phyloP scores from a whole-genome alignment of 2,888 invertebrate species.

The Abrostola tripartita region DNA sequence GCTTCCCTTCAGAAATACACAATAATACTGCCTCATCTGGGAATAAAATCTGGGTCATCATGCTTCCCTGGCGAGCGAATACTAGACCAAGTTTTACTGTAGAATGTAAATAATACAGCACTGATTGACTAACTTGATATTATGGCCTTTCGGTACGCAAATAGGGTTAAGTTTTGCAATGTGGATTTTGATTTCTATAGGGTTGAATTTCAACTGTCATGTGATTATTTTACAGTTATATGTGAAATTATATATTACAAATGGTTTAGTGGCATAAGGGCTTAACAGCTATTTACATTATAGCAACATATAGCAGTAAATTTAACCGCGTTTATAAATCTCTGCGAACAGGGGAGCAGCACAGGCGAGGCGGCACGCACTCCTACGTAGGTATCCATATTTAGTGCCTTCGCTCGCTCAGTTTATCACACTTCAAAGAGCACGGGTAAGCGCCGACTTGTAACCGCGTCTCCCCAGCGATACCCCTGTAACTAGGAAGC shows the following conservation, averaged over 20 bases:
- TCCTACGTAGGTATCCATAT: conserved; percentile 74
- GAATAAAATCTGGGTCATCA: too few species aligned
- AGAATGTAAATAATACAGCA: too few species aligned
- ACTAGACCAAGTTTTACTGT: too few species aligned
- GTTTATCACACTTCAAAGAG: conserved; percentile 87
- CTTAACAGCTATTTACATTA: conserved; percentile 51
- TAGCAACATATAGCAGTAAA: conserved; percentile 59
- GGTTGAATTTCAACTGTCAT: not conserved
- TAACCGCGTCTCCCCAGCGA: conserved; percentile 79
- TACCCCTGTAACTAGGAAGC: conserved; percentile 80
- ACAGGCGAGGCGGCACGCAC: conserved; percentile 70
- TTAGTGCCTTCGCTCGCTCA: conserved; percentile 74
- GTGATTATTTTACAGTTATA: not conserved
- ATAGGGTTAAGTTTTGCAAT: too few species aligned
- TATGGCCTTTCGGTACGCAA: too few species aligned
- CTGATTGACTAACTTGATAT: too few species aligned
- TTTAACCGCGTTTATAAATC: conserved; percentile 72
- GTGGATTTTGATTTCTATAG: too few species aligned
- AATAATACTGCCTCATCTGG: too few species aligned
- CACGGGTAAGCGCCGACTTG: conserved; percentile 77
- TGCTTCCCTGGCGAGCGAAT: too few species aligned
- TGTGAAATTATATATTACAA: conserved; percentile 2
- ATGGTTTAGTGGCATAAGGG: conserved; percentile 18
- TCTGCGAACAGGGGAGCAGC: conserved; percentile 65
- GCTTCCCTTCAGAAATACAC: too few species aligned